Evolutionary conservation across 1,140 invertebrate genomes (phyloP), one percentile per base, ranked within the genome.

Genomic region (Coelopa frigida): DNA sequence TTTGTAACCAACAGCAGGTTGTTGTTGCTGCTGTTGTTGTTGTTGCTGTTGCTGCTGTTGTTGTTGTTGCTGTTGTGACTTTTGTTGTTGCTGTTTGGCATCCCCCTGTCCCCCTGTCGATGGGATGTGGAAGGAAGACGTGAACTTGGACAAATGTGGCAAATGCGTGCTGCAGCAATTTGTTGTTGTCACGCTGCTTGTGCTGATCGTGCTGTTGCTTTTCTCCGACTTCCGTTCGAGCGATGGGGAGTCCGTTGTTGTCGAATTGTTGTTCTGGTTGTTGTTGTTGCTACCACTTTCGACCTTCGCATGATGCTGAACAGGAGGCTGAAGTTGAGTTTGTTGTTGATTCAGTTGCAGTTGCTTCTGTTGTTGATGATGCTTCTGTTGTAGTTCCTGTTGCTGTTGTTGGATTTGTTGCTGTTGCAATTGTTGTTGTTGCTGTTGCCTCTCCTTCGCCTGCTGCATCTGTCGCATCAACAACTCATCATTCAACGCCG

Each of bases 121-220:
- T 14, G 57, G 57, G 53, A 66, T 66, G 35, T 66, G 63, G 57
- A 66, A 66, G 26, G 59, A 61, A n/a, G 63, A 66, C 38, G 63
- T 66, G 32, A 66, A 59, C 51, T 66, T 66, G 4, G 63, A 66
- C 12, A 66, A 50, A 37, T 66, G 63, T 12, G 63, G 63, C 55
- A 66, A 39, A 48, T 66, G 63, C 10, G 63, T 66, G 38, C 58
- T 55, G 35, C 63, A 66, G 35, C 63, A 66, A 42, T 66, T 66
- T 40, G 62, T 66, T 33, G 59, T 57, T 22, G 62, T 66, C 11
- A 66, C 53, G 46, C 63, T 66, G 33, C 53, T 61, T n/a, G 58
- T 66, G 41, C 63, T 66, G 20, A 66, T 54, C 3, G 59, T 66
- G 33, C 63, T 66, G 33, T 66, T 66, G 49, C 62, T 66, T 40